Base-by-base conservation (phyloP, 2,888 invertebrate species). In the Eledone cirrhosa region DNA sequence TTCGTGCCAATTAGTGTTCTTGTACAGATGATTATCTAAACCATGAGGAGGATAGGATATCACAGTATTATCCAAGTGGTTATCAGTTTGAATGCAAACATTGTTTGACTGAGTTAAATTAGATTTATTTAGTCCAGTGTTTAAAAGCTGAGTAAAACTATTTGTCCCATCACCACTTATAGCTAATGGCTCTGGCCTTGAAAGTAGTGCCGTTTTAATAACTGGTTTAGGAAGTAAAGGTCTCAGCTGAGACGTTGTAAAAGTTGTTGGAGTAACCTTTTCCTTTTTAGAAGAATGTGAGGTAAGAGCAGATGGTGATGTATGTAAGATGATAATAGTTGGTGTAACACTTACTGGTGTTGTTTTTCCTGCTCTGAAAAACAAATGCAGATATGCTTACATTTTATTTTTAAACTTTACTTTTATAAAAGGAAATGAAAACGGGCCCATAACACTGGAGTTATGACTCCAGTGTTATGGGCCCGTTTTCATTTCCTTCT, bases 191-290 rank as follows among this genome's bases (percentile, higher is more conserved):
- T 76, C 48, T 1, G 48, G 5, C 13, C 47, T 48, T 24, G 48
- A 33, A 24, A 78, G 78, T 3, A 77, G 29, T 5, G 78, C 33
- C 11, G 65, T 63, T 31, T 77, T 33, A 16, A 80, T 77, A 16
- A 77, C n/a, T 3, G 80, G 80, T 31, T 80, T 80, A 4, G 80
- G 80, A 22, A 80, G 78, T 27, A 80, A 76, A 27, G 63, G 80
- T 27, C 78, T 33, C 48, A 77, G n/a, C 29, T 31, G 48, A n/a
- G 33, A 48, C 5, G 33, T 69, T 69, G 33, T 41, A 8, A 41
- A 41, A 41, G 41, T 41, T 41, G 41, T 41, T 41, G 41, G 41
- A 41, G 41, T 41, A 41, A 41, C 41, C 41, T 1, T n/a, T n/a
- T 67, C 5, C 1, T 31, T 72, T 31, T 13, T 72, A 3, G 72